Conservation (phyloP, 2,888 invertebrate genomes). For the Synanthedon myopaeformis region DNA sequence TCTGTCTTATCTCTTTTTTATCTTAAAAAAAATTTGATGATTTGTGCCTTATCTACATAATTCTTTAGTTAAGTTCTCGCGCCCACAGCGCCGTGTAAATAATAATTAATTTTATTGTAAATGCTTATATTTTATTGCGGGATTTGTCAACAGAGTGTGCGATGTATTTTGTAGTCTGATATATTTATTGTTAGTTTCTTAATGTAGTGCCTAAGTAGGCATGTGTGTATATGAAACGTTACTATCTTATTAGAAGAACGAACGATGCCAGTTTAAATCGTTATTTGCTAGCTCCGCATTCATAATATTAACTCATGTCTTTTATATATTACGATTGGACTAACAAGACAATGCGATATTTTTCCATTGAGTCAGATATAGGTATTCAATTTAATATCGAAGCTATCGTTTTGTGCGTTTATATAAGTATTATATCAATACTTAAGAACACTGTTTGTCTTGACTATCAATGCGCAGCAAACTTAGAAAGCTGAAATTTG, state of each 20-base stretch:
- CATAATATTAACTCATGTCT: slow-evolving; percentile 8
- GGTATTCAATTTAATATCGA: too few species aligned
- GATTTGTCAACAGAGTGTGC: slow-evolving; percentile 69
- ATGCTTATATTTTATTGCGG: slow-evolving; percentile 71
- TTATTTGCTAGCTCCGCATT: slow-evolving; percentile 21
- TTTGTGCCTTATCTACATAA: slow-evolving; percentile 24
- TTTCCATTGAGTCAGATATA: not conserved
- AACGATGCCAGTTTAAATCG: slow-evolving; percentile 25
- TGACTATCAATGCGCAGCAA: too few species aligned
- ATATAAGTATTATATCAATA: too few species aligned
- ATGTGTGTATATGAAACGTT: slow-evolving; percentile 20
- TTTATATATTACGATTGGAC: not conserved
- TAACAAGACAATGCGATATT: slow-evolving; percentile 1
- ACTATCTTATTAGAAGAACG: slow-evolving; percentile 5
- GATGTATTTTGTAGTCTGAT: slow-evolving; percentile 63
- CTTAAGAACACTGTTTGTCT: too few species aligned
- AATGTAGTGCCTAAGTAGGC: slow-evolving; percentile 53
- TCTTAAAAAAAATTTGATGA: too few species aligned
- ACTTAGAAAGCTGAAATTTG: too few species aligned
- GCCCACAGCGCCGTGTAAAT: slow-evolving; percentile 66
- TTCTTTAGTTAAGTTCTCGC: slow-evolving; percentile 27
- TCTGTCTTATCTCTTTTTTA: too few species aligned
- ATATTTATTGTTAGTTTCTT: slow-evolving; percentile 64
- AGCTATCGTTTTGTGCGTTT: too few species aligned
- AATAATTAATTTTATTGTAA: slow-evolving; percentile 72